These are phyloP conservation scores for Alligator sinensis DNA, from an alignment of 2,113 vertebrate species.

Conservation along the genomic window DNA sequence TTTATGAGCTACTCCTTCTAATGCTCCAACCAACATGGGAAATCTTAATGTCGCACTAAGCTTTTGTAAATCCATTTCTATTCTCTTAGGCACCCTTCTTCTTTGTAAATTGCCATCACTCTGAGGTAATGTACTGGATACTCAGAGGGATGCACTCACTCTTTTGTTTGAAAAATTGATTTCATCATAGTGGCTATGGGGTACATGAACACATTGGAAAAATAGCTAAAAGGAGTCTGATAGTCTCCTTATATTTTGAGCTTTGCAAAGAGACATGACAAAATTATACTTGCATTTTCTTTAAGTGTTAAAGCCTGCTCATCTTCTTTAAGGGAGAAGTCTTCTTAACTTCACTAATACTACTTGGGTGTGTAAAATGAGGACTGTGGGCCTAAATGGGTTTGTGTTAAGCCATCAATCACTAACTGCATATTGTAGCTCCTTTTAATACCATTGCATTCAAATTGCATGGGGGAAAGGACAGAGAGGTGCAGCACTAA, in stretches of 20 bases:
- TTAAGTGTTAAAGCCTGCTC: background rate
- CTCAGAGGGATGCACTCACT: background rate
- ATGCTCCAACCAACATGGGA: constrained; percentile 16
- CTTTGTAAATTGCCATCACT: background rate
- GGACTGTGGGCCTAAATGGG: background rate
- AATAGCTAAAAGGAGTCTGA: background rate
- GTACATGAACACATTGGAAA: background rate
- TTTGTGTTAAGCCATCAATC: background rate
- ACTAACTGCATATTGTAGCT: background rate
- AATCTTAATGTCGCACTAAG: constrained; percentile 34
- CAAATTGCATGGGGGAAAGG: background rate
- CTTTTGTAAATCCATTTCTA: constrained; percentile 22
- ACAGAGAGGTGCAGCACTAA: background rate
- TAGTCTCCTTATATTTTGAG: background rate
- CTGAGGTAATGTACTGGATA: background rate
- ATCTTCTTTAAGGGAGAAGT: background rate
- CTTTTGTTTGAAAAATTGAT: background rate
- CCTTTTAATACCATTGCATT: background rate
- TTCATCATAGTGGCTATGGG: background rate
- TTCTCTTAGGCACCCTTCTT: background rate
- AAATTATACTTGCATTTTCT: background rate
- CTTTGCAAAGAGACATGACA: background rate
- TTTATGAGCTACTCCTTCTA: constrained; percentile 29
- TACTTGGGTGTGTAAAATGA: background rate
- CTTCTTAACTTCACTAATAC: background rate